Evolutionary conservation across 2,888 invertebrate genomes (phyloP), one percentile per base, ranked within the genome.

Genomic region (Nemoura dubitans): DNA sequence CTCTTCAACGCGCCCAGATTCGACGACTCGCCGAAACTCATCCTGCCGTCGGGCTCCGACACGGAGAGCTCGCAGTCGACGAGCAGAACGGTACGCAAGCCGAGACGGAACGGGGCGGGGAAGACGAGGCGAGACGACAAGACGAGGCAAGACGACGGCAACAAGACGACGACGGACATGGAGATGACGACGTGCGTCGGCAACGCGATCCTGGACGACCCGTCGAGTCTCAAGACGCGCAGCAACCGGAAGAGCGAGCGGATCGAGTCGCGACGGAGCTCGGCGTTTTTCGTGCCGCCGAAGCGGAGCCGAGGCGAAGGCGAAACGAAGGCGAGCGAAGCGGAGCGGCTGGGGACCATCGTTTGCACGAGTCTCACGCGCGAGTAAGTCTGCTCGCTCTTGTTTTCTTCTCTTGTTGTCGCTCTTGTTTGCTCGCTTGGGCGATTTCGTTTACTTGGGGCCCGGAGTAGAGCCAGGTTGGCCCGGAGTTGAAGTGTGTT

Each of bases 341-440:
- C 43, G n/a, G n/a, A n/a, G n/a, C n/a, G 5, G 10, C 36, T 14
- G 16, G 86, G 87, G n/a, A 85, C 87, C 29, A 26, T 88, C 29
- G 88, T 88, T n/a, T 86, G 85, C 76, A 86, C 88, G 2, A 85
- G 87, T n/a, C 83, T 87, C 14, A 80, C 83, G 27, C 81, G 27
- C n/a, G 80, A 83, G 87, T 87, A 86, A 86, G 86, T 43, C 76
- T 43, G n/a, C n/a, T n/a, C n/a, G n/a, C n/a, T n/a, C n/a, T n/a
- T n/a, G n/a, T n/a, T n/a, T n/a, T n/a, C n/a, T n/a, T n/a, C n/a
- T n/a, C n/a, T n/a, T n/a, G n/a, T n/a, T n/a, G n/a, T n/a, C n/a
- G n/a, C n/a, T n/a, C n/a, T n/a, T n/a, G n/a, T n/a, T n/a, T n/a
- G n/a, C n/a, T n/a, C n/a, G n/a, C n/a, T n/a, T n/a, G n/a, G n/a